These are phyloP conservation scores for Piaya cayana DNA, from an alignment of 2,113 vertebrate species.

Conservation along the genomic window DNA sequence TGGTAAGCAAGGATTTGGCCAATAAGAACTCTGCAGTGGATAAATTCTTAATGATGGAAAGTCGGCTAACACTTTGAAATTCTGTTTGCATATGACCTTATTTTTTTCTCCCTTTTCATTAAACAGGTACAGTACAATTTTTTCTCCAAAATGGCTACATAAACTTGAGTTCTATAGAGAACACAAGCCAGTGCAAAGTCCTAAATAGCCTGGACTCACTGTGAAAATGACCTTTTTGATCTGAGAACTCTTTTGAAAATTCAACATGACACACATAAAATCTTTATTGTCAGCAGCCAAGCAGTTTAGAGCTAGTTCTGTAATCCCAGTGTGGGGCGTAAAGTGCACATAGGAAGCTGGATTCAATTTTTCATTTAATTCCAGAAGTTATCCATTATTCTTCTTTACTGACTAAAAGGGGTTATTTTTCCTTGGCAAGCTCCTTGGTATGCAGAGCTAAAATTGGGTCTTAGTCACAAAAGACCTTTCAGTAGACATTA, in stretches of 20 bases:
- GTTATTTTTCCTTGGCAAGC: slow-evolving; percentile 58
- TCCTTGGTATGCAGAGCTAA: slow-evolving; percentile 59
- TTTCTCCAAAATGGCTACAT: slow-evolving; percentile 25
- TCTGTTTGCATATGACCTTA: slow-evolving; percentile 23
- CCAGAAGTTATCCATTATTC: slow-evolving; percentile 70
- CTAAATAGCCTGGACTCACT: slow-evolving; percentile 42
- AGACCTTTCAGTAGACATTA: slow-evolving; percentile 65
- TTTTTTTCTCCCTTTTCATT: slow-evolving; percentile 13
- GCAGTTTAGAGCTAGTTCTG: slow-evolving; percentile 47
- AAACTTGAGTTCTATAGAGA: background rate
- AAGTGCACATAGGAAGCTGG: slow-evolving; percentile 58
- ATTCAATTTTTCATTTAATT: slow-evolving; percentile 71
- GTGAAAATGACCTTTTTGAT: slow-evolving; percentile 63
- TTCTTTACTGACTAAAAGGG: slow-evolving; percentile 49
- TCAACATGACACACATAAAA: slow-evolving; percentile 65
- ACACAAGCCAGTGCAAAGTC: slow-evolving; percentile 27
- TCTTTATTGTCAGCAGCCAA: slow-evolving; percentile 60
- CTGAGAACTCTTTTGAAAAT: slow-evolving; percentile 57
- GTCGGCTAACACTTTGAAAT: slow-evolving; percentile 36
- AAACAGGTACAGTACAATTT: background rate
- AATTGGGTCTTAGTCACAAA: slow-evolving; percentile 69
- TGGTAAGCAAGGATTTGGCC: slow-evolving; percentile 17
- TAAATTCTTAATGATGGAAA: slow-evolving; percentile 57
- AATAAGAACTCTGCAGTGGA: background rate
- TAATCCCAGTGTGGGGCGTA: slow-evolving; percentile 53